phyloP scores from a whole-genome alignment of 2,888 invertebrate genomes.

The Trachelus tabidus region DNA sequence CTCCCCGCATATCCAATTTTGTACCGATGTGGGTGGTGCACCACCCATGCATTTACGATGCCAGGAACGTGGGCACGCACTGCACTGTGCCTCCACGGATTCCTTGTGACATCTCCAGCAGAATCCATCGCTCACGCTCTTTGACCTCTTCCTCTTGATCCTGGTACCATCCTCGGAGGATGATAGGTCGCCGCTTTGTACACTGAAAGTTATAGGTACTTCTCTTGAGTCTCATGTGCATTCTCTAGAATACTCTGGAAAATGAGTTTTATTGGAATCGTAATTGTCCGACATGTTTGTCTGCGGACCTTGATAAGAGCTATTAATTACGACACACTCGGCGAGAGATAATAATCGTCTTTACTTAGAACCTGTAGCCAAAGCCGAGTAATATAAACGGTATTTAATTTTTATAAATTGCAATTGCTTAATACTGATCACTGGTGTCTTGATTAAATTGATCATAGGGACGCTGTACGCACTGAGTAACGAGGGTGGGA shows the following conservation, averaged over 20 bases:
- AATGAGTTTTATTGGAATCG: conserved; percentile 3
- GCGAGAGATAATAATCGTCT: background rate
- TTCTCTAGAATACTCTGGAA: background rate
- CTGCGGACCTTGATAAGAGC: background rate
- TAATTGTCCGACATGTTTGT: background rate
- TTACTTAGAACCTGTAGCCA: background rate
- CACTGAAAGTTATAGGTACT: conserved; percentile 7
- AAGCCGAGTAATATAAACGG: background rate
- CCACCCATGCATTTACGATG: conserved; percentile 81
- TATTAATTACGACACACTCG: background rate
- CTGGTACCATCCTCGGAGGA: conserved; percentile 31
- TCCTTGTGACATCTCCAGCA: conserved; percentile 94
- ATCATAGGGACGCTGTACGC: background rate
- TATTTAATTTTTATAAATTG: background rate
- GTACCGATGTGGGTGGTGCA: conserved; percentile 66
- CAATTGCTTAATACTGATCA: background rate
- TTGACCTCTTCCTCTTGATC: conserved; percentile 47
- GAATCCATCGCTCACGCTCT: conserved; percentile 67
- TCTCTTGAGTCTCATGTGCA: background rate
- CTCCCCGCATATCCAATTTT: conserved; percentile 89
- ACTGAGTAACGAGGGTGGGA: background rate
- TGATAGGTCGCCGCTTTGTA: conserved; percentile 22
- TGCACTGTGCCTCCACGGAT: conserved; percentile 74
- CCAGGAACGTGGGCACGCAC: conserved; percentile 86
- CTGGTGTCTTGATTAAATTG: background rate